These are phyloP conservation scores for Micrasema minimum DNA, from an alignment of 1,140 invertebrate genomes.

Conservation along the genomic window DNA sequence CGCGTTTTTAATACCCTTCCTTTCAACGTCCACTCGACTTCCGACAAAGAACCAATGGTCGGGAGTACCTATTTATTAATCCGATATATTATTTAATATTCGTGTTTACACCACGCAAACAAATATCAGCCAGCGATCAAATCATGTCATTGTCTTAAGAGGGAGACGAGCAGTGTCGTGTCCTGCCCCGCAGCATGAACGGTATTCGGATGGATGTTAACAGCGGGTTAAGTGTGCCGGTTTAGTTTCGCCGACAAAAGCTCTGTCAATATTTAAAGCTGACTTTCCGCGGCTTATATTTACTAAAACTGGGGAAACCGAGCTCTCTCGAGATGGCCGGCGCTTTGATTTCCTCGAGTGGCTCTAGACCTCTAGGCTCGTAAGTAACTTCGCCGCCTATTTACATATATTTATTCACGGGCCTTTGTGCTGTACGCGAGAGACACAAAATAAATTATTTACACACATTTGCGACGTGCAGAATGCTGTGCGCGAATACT, in stretches of 20 bases:
- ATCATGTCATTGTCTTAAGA: constrained; percentile 39
- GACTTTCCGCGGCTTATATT: constrained; percentile 37
- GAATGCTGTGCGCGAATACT: not conserved
- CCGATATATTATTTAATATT: constrained; percentile 52
- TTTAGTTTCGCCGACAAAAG: constrained; percentile 50
- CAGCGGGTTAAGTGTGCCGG: constrained; percentile 34
- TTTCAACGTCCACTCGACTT: not conserved
- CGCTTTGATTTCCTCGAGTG: constrained; percentile 27
- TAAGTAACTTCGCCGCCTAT: constrained; percentile 11
- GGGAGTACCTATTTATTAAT: constrained; percentile 33
- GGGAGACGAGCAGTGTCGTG: constrained; percentile 24
- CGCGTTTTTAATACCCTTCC: not conserved
- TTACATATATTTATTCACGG: constrained; percentile 19
- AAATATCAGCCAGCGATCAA: constrained; percentile 45
- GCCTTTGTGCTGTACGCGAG: constrained; percentile 11
- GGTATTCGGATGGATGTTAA: constrained; percentile 39
- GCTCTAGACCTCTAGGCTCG: not conserved
- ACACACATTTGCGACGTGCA: constrained; percentile 18
- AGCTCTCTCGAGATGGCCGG: constrained; percentile 22
- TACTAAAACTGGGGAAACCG: constrained; percentile 34
- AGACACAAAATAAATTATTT: constrained; percentile 24
- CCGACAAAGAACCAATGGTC: constrained; percentile 18
- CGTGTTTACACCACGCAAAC: constrained; percentile 50
- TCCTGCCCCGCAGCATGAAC: not conserved
- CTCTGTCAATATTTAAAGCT: constrained; percentile 51